Base-by-base conservation (phyloP, 1,140 invertebrate genomes). In the Temnothorax longispinosus region DNA sequence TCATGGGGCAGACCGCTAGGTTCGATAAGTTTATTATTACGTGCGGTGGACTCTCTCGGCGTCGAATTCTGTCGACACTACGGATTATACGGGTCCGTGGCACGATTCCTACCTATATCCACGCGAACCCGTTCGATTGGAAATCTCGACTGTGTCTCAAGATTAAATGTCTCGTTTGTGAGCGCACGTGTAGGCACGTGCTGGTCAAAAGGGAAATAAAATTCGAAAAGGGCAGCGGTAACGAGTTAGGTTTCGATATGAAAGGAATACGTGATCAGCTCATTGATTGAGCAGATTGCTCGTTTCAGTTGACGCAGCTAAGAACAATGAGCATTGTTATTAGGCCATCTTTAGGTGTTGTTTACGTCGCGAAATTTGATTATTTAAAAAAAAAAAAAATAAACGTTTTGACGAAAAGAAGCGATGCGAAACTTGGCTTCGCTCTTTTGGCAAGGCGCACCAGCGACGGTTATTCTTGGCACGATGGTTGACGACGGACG, bases 381-480 rank as follows among this genome's bases (percentile, higher is more conserved):
- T 74, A 80, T 38, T n/a, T 3, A n/a, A 41, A 3, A n/a, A 64
- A 8, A 35, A 71, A 10, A 35, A 71, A 52, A 62, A 11, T 13
- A 54, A 54, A 60, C 27, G 18, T 47, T 27, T 15, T 41, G 44
- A 35, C 27, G 54, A 47, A 82, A 82, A 27, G 38, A 74, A 21
- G 18, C 8, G 62, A 41, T 27, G 35, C 44, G 56, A 18, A 60
- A 27, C 47, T 87, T 41, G 64, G 27, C 54, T 27, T 32, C 21
- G 18, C n/a, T 56, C 80, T 47, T 75, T 90, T 90, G 89, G 89
- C 89, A 90, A 75, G 32, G 69, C 38, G 13, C 32, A 21, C 50
- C 21, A 52, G 35, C 62, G 27, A 58, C 35, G 87, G 89, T 90
- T 90, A 90, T 90, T 90, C 89, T 90, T 90, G 89, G 89, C 87